phyloP scores from a whole-genome alignment of 1,140 invertebrate genomes.

The Cydia splendana region DNA sequence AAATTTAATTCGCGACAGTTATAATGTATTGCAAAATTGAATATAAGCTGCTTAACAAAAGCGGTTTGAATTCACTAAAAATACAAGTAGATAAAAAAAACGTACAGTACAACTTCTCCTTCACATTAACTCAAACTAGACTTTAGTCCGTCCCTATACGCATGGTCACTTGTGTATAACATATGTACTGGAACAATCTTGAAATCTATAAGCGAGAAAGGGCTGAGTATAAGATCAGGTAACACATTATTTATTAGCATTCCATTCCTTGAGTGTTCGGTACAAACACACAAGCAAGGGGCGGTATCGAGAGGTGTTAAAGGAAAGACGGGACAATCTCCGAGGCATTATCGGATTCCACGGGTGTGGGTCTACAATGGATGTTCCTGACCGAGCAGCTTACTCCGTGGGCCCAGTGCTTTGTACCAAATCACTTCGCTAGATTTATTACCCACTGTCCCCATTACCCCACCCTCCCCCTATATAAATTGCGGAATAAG shows the following conservation, averaged over 20 bases:
- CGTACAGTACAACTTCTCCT: no score
- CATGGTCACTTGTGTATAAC: conserved; percentile 20
- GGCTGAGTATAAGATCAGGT: conserved; percentile 34
- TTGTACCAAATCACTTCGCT: conserved; percentile 76
- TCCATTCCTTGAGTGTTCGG: conserved; percentile 13
- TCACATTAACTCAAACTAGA: no score
- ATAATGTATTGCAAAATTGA: no score
- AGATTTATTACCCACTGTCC: conserved; percentile 75
- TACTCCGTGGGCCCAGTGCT: conserved; percentile 71
- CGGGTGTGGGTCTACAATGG: conserved; percentile 69
- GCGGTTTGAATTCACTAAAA: no score
- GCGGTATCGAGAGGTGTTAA: conserved; percentile 69
- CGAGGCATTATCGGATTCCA: conserved; percentile 75
- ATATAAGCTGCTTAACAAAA: no score
- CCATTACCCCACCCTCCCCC: conserved; percentile 66
- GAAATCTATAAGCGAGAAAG: neutral
- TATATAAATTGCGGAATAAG: conserved; percentile 76
- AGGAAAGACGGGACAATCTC: conserved; percentile 77
- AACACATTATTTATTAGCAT: conserved; percentile 42
- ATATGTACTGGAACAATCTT: conserved; percentile 6
- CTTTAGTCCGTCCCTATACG: neutral
- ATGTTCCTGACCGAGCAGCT: conserved; percentile 72
- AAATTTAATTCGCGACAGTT: no score
- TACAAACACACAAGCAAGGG: conserved; percentile 36
- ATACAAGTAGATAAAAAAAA: no score